phyloP scores from a whole-genome alignment of 2,797 vertebrate species.

The Xiphophorus birchmanni region DNA sequence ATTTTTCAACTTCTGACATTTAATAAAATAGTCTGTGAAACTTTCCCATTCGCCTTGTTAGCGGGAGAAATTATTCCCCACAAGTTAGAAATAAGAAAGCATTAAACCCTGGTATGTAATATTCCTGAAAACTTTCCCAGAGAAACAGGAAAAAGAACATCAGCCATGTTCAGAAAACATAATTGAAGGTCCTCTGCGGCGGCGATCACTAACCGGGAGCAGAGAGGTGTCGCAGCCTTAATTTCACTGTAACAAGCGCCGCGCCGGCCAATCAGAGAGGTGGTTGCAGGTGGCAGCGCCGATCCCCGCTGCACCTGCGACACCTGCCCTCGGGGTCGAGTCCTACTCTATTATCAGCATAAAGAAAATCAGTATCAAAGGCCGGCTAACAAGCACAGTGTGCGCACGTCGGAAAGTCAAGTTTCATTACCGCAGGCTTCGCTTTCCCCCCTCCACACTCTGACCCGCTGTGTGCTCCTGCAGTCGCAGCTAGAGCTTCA shows the following conservation, averaged over 20 bases:
- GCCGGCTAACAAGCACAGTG: conserved; percentile 48
- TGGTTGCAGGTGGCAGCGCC: conserved; percentile 40
- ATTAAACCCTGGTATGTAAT: background rate
- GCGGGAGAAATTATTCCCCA: conserved; percentile 8
- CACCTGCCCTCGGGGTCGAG: conserved; percentile 31
- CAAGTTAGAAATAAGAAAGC: conserved; percentile 2
- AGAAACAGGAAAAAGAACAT: conserved; percentile 10
- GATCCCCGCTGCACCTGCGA: conserved; percentile 23
- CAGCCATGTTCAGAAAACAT: conserved; percentile 6
- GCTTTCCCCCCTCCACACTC: conserved; percentile 5
- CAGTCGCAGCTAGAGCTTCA: conserved; percentile 22
- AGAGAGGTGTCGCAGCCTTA: conserved; percentile 33
- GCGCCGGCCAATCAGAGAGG: conserved; percentile 40
- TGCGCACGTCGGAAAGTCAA: conserved; percentile 36
- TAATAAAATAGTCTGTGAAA: conserved; percentile 9
- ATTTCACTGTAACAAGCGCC: conserved; percentile 26
- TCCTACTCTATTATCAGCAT: conserved; percentile 48
- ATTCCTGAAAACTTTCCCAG: conserved; percentile 10
- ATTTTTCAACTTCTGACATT: background rate
- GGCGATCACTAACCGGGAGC: conserved; percentile 1
- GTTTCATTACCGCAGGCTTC: conserved; percentile 32
- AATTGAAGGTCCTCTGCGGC: conserved; percentile 22
- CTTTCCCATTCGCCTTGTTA: conserved; percentile 4
- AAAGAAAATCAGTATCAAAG: conserved; percentile 46
- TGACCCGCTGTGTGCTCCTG: conserved; percentile 23